Evolutionary conservation across 1,140 invertebrate genomes (phyloP).

Genomic region (Carcinoscorpius rotundicauda): DNA sequence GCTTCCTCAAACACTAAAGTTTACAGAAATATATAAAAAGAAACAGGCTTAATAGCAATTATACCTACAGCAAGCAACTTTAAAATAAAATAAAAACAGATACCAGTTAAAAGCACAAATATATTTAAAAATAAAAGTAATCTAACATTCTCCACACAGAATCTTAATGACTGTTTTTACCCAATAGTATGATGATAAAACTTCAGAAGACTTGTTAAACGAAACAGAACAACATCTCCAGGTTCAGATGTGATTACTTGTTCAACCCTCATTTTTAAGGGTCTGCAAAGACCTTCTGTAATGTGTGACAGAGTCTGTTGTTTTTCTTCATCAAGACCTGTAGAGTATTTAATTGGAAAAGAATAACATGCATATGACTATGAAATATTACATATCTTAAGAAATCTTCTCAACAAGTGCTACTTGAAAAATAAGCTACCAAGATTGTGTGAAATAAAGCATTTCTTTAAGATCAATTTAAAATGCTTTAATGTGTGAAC

Average conservation of each 20-base stretch:
- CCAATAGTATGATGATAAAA: conserved; percentile 73
- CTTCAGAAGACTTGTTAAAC: conserved; percentile 70
- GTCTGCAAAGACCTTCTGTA: conserved; percentile 82
- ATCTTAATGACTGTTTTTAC: conserved; percentile 32
- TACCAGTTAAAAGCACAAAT: conserved; percentile 6
- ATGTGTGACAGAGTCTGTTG: conserved; percentile 47
- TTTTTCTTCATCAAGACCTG: conserved; percentile 43
- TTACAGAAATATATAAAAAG: not conserved
- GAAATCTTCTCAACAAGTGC: too few relatives aligned
- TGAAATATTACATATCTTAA: too few relatives aligned
- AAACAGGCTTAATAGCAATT: too few relatives aligned
- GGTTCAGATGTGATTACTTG: conserved; percentile 72
- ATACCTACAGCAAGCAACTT: too few relatives aligned
- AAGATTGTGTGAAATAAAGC: too few relatives aligned
- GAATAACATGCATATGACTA: too few relatives aligned
- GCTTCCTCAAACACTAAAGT: not conserved
- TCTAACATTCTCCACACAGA: too few relatives aligned
- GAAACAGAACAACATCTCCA: conserved; percentile 67
- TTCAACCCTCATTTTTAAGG: conserved; percentile 81
- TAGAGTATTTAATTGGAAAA: not conserved
- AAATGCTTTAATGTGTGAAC: too few relatives aligned
- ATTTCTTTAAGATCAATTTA: too few relatives aligned
- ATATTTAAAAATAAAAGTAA: conserved; percentile 14
- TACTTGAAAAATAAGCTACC: too few relatives aligned
- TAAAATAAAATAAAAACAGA: not conserved